Evolutionary conservation across 1,140 invertebrate species (phyloP).

Genomic region (Tribolium madens): DNA sequence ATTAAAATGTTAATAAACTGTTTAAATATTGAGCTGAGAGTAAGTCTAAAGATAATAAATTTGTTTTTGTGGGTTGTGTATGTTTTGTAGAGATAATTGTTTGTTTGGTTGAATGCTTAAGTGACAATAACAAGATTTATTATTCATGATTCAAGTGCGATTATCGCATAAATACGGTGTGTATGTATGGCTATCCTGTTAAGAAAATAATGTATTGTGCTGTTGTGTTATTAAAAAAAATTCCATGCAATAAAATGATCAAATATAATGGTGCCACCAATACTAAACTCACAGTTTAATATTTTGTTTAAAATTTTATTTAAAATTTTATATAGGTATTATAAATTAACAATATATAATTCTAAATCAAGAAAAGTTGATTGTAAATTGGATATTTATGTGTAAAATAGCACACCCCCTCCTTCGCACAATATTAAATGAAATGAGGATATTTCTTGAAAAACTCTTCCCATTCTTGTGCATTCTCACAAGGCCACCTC

Average conservation of each 20-base stretch:
- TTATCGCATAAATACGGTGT: neutral
- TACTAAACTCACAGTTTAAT: no score
- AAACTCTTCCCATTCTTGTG: constrained; percentile 59
- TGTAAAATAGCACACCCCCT: neutral
- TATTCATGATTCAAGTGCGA: neutral
- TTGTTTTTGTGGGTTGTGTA: neutral
- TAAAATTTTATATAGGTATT: no score
- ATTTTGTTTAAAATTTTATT: no score
- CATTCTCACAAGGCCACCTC: constrained; percentile 61
- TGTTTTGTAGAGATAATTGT: neutral
- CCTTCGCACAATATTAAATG: constrained; percentile 43
- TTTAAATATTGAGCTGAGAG: no score
- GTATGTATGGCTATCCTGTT: neutral
- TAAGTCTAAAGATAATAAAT: neutral
- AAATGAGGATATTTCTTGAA: constrained; percentile 58
- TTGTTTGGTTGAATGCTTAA: neutral
- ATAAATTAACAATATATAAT: neutral
- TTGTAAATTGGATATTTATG: neutral
- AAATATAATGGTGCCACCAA: no score
- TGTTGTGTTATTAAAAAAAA: neutral
- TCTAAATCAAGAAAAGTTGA: neutral
- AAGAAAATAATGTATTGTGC: neutral
- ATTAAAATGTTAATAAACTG: no score
- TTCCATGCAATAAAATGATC: no score
- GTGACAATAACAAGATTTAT: neutral